Evolutionary conservation across 1,140 invertebrate genomes (phyloP), one percentile per base, ranked within the genome.

Genomic region (Euschistus heros): DNA sequence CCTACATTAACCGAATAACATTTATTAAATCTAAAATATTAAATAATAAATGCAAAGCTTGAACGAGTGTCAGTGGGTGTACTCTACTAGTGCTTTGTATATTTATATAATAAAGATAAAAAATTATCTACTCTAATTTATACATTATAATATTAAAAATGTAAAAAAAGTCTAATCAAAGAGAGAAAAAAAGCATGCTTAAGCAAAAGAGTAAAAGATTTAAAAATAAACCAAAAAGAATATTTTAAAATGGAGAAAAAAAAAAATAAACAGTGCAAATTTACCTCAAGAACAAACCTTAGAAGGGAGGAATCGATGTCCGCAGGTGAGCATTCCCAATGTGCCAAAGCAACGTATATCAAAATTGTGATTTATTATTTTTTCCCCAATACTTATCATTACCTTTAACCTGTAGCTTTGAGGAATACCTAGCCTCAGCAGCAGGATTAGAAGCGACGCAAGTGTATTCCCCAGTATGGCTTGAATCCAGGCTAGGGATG

Each of bases 391-490:
- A 37, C 13, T 10, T 37, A 37, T 37, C 33, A 79, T 83, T 87
- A 89, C 87, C 87, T 88, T 88, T 88, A 74, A 91, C 88, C 79
- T 85, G 83, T 70, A 90, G 82, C 76, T 83, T 83, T 75, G 87
- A 86, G 72, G 86, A 86, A 80, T 85, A 88, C 80, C 85, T 86
- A 74, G 86, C 85, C 77, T 87, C 82, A 71, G 86, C 84, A 71
- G 86, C 87, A 71, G 82, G 82, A 77, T 89, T 89, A 77, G 82
- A 83, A 72, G 88, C 87, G 72, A 87, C 82, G 76, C 88, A 90
- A 64, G 87, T 89, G 77, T 89, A 91, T 75, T 87, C 85, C 69
- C 88, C 88, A 65, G 85, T 84, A 75, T 89, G 86, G 71, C 81
- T 78, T 70, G 85, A 84, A 69, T 81, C 80, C 68, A 90, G 81